Base-by-base conservation (phyloP, 2,797 vertebrate genomes). In the Alauda arvensis region DNA sequence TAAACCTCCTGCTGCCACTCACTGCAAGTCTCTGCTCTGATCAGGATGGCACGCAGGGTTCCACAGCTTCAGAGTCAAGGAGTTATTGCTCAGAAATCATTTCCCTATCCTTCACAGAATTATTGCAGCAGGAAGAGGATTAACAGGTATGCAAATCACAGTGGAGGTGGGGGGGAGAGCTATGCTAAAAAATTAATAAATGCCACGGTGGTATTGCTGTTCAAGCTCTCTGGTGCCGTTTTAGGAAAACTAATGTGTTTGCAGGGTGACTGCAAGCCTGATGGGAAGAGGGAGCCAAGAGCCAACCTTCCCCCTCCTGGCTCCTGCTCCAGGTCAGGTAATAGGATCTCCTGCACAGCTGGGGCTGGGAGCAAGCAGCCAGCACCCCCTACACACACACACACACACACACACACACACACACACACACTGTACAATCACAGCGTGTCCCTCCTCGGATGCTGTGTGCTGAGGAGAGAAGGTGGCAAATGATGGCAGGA, bases 151-250 rank as follows among this genome's bases (percentile, higher is more conserved):
- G 88, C 85, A 95, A 93, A 90, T 87, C 82, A 46, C 70, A 83
- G 61, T 10, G 43, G 81, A 71, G 55, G 43, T 49, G 61, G 79
- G 86, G 86, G 83, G 59, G 31, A 88, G 60, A 59, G 62, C 78
- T 49, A 14, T 72, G 40, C 71, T 93, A 72, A 95, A 91, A 90
- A 89, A 91, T 89, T 89, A 90, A 92, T 94, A 92, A 93, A 91
- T 91, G 80, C 75, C 83, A 85, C 0, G 0, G 63, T 45, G 46
- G 49, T 78, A 63, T 72, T 81, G 88, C 87, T 83, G 70, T 29
- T 91, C 43, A 52, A 77, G 83, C 37, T 77, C 68, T 81, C 37
- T 0, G 0, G 65, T 94, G 74, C 82, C 61, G 76, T 89, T 88
- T 87, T 57, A 79, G 57, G 67, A 77, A 91, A 93, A 59, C 48